A percentile compares a stretch with the other conserved stretches of the same genome.
Conservation (phyloP, 2,113 vertebrate species). For the Burhinus oedicnemus region DNA sequence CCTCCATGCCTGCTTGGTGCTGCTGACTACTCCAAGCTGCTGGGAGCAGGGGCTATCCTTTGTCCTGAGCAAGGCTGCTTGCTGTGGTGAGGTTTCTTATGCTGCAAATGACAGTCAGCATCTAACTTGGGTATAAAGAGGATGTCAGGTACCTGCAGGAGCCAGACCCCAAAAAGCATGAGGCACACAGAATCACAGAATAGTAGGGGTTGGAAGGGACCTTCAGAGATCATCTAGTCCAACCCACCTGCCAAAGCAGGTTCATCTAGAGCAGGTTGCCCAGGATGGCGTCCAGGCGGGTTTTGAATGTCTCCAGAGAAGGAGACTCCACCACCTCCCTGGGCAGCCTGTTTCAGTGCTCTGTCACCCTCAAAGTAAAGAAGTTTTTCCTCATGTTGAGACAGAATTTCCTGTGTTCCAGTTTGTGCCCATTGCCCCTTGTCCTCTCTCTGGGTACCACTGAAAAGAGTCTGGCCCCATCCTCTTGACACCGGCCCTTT, state of each 20-base stretch:
- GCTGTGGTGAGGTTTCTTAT: fast-evolving
- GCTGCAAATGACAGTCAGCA: not conserved
- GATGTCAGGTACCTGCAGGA: not conserved
- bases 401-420: not conserved
- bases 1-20: fast-evolving
- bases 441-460: not conserved
- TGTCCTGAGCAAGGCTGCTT: not conserved
- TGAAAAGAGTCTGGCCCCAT: not conserved
- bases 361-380: not conserved
- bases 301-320: not conserved
- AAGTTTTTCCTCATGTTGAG: not conserved
- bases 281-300: not conserved
- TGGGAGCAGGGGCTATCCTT: not conserved
- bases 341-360: not conserved
- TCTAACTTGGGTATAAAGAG: not conserved
- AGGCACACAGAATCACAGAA: not conserved
- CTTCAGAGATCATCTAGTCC: not conserved
- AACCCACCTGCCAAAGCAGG: not conserved
- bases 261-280: not conserved
- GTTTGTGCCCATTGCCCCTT: not conserved
- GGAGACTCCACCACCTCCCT: not conserved
- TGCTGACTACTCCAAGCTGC: not conserved
- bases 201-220: not conserved
- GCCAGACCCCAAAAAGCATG: not conserved
- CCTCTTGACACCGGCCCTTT: not conserved